A percentile compares a stretch with the other conserved stretches of the same genome.
These are phyloP conservation scores for Rhagologus leucostigma DNA, from an alignment of 2,113 vertebrate genomes.

Conservation along the genomic window DNA sequence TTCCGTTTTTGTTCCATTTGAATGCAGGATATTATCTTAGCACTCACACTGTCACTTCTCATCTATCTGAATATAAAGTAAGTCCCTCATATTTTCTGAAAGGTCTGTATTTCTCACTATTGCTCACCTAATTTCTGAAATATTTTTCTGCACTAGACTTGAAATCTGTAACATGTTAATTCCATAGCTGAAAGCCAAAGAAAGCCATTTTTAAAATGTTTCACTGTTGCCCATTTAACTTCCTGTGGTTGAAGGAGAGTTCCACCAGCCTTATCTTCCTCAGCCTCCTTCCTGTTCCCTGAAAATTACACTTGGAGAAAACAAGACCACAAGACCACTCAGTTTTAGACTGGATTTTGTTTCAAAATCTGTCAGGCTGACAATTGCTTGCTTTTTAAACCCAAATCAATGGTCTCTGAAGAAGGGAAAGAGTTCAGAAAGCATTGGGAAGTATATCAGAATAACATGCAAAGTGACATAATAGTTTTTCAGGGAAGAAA, in stretches of 20 bases:
- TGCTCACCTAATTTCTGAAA: neutral
- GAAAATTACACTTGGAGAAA: neutral
- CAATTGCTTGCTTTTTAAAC: neutral
- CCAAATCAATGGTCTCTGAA: neutral
- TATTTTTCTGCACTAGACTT: neutral
- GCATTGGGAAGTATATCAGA: neutral
- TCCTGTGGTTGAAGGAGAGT: neutral
- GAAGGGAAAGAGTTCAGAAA: neutral
- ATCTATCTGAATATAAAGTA: neutral
- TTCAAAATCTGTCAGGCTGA: neutral
- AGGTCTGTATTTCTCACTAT: neutral
- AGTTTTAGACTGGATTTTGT: neutral
- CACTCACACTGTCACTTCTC: neutral
- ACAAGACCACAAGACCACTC: neutral
- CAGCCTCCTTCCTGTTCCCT: neutral
- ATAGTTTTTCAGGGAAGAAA: neutral
- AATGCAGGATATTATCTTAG: neutral
- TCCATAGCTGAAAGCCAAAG: neutral
- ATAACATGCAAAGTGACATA: neutral
- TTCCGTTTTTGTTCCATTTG: neutral
- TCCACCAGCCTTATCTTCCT: neutral
- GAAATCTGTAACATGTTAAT: conserved; percentile 1
- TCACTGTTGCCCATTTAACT: neutral
- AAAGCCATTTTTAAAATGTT: neutral
- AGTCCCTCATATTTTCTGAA: neutral